Base-by-base conservation (phyloP, 2,113 vertebrate genomes). In the Gorsachius goisagi region DNA sequence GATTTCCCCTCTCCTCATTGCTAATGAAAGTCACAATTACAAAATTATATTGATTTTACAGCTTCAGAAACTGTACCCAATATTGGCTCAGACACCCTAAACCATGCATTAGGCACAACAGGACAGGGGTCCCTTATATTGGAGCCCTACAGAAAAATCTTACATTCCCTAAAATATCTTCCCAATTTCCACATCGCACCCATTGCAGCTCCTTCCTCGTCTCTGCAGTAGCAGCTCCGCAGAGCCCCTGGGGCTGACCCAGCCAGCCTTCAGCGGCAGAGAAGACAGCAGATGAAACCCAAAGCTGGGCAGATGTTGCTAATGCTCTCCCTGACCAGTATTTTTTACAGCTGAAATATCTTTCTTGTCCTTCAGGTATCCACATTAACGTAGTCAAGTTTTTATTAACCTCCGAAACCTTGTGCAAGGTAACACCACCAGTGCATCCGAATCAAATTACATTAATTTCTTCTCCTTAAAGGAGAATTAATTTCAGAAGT, bases 401-500 rank as follows among this genome's bases (percentile, higher is more conserved):
- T 75, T 90, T 95, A 87, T 75, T 77, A 84, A 86, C 80, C 88
- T 92, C 83, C 35, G 16, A 87, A 81, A 77, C 15, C 23, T 58
- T 12, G 55, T 23, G 67, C 67, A 73, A 80, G 58, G 79, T 64
- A 95, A 82, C 66, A 26, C 33, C 47, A 53, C 27, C 41, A 39
- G 22, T 26, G 67, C 83, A 56, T 78, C 73, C 55, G 62, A 89
- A 55, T 23, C 71, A 68, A 77, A 78, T 53, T 30, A n/a, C 74
- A 23, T 67, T 85, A 27, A 55, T 67, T 73, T 82, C 52, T 35
- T 89, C 77, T 53, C 64, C 47, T 93, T 91, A 87, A 93, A 90
- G 88, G 49, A 28, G 67, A 72, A 92, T 94, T 89, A 85, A 94
- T 92, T 84, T 85, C 92, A 68, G 76, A 56, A 95, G 73, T 71